A percentile compares a stretch with the other conserved stretches of the same genome.
phyloP scores from a whole-genome alignment of 2,888 invertebrate genomes.

The Acrobasis suavella region DNA sequence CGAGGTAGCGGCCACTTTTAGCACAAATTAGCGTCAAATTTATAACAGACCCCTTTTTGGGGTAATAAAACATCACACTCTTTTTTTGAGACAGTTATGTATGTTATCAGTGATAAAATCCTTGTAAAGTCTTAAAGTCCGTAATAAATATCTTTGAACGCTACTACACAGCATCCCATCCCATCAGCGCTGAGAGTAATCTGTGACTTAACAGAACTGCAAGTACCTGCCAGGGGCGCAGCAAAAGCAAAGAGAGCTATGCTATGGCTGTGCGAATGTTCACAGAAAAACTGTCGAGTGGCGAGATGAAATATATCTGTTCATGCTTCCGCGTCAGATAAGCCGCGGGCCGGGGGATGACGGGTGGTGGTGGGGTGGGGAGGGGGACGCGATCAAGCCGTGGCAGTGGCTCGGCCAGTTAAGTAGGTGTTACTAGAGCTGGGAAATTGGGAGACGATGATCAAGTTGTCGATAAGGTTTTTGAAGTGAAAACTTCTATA shows the following conservation, averaged over 20 bases:
- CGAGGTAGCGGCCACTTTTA: too few species aligned
- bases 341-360: conserved; percentile 23
- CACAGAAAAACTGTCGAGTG: conserved; percentile 51
- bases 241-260: conserved; percentile 32
- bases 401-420: conserved; percentile 52
- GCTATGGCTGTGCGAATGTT: conserved; percentile 30
- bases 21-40: too few species aligned
- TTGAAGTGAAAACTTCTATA: not conserved
- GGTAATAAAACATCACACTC: too few species aligned
- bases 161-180: conserved; percentile 16
- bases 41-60: too few species aligned
- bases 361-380: conserved; percentile 39
- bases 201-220: conserved; percentile 37
- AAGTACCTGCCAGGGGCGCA: conserved; percentile 38
- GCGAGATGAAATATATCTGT: conserved; percentile 66
- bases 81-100: too few species aligned
- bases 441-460: conserved; percentile 28
- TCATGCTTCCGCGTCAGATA: conserved; percentile 54
- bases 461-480: conserved; percentile 29
- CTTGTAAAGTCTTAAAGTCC: too few species aligned
- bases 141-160: too few species aligned
- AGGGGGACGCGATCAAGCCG: conserved; percentile 48
- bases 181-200: conserved; percentile 12
- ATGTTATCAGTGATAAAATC: too few species aligned
- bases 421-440: conserved; percentile 60